Base-by-base conservation (phyloP, 2,888 invertebrate genomes). In the Trimorus sp. region DNA sequence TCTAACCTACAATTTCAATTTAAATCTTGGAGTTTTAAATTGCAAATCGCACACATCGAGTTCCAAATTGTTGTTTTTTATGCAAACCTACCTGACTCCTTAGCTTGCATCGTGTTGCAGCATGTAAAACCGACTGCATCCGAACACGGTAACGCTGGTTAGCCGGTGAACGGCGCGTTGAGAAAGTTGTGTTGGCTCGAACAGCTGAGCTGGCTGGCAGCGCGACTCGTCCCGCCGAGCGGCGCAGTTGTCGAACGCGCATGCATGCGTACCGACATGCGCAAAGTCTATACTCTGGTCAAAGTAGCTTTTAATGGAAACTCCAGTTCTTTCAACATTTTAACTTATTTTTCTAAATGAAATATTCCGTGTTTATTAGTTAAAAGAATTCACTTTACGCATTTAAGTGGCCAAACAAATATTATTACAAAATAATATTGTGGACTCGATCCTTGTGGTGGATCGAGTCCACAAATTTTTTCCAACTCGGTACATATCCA, bases 121-220 rank as follows among this genome's bases (percentile, higher is more conserved):
- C 26, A 26, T 26, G 26, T 26, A 26, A 45, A 2, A 45, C 45
- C 45, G 45, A 45, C 45, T 2, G 6, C 12, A 45, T 45, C 45
- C 12, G 45, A 45, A 45, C 45, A 45, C 45, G 45, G 1, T 45
- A 45, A 4, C 45, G 45, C 45, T 45, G 45, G 45, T 2, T 4
- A 45, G 45, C 45, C 45, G 45, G 45, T 45, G 2, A 45, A 45
- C 45, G 45, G 45, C 45, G 45, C 45, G 45, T 45, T 7, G 45
- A 45, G 45, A 45, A 45, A 45, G 1, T 45, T 45, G 45, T 4
- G 45, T 45, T 45, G 6, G 45, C 45, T 45, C 45, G 6, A 45
- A 45, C 45, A 45, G 45, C 45, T 45, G 45, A 45, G 45, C 45
- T 45, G 45, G 45, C 45, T 45, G 45, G 45, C 12, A 45, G 45